Conservation (phyloP, 2,888 invertebrate genomes). For the Nomada ruficornis region DNA sequence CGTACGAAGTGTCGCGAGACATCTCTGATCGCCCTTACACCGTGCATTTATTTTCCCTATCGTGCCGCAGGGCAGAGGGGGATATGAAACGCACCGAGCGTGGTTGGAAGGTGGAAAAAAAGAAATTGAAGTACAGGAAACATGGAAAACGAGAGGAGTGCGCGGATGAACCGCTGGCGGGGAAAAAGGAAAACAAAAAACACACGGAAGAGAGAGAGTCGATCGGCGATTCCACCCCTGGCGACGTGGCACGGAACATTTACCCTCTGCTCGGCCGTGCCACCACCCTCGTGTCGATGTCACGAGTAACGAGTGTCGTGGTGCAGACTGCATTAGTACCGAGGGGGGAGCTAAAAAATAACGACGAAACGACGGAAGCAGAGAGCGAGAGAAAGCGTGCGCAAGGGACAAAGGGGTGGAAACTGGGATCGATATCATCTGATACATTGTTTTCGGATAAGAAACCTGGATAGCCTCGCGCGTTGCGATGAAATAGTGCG, state of each 20-base stretch:
- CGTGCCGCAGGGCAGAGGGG: slow-evolving; percentile 9
- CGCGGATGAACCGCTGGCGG: slow-evolving; percentile 49
- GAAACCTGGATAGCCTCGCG: slow-evolving; percentile 37
- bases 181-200: slow-evolving; percentile 40
- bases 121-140: slow-evolving; percentile 16
- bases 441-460: slow-evolving; percentile 57
- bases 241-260: slow-evolving; percentile 59
- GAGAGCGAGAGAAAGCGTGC: too few relatives aligned
- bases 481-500: slow-evolving; percentile 43
- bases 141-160: slow-evolving; percentile 8
- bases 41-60: slow-evolving; percentile 53
- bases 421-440: slow-evolving; percentile 54
- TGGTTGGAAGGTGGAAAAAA: background rate
- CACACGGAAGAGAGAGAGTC: slow-evolving; percentile 41
- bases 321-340: slow-evolving; percentile 53
- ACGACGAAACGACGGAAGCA: slow-evolving; percentile 19
- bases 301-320: slow-evolving; percentile 68
- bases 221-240: slow-evolving; percentile 58
- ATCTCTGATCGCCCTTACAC: slow-evolving; percentile 31
- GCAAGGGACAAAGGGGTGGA: background rate
- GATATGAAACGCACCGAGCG: background rate
- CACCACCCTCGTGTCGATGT: slow-evolving; percentile 51
- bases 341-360: slow-evolving; percentile 41
- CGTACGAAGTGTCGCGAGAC: slow-evolving; percentile 2
- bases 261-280: slow-evolving; percentile 58